Base-by-base conservation (phyloP, 1,140 invertebrate species). In the Eubasilissa regina region DNA sequence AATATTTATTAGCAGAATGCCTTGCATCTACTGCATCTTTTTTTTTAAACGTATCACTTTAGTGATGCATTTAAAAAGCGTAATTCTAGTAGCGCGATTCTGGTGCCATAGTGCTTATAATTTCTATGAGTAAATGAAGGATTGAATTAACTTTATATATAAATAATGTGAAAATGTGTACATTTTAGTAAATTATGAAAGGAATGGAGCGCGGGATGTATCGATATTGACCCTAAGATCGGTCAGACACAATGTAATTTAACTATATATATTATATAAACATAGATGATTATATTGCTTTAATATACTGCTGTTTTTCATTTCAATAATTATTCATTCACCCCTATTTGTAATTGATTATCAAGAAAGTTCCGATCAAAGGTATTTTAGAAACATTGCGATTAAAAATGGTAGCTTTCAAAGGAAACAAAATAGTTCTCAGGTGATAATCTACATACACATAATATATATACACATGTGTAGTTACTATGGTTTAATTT, bases 221-320 rank as follows among this genome's bases (percentile, higher is more conserved):
- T n/a, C 35, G 43, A 12, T 70, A 19, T 15, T 13, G 17, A 55
- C 21, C 17, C 15, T 35, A 21, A 35, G 45, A n/a, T 13, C 13
- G 70, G 51, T 73, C 51, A 12, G 43, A 53, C 51, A 35, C 51
- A 73, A 73, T 55, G 70, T 53, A 51, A 73, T 56, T 48, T 44
- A 47, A 66, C 25, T 48, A 64, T 66, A 48, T 47, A 77, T 77
- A 66, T 48, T 77, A 66, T 58, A 66, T 66, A 75, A 77, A 77
- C 47, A 77, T 77, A 77, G 58, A 66, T 77, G 58, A 77, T 77
- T 77, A 77, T 66, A 77, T 77, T 56, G 75, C 75, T 77, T 77
- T 77, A 77, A 77, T 77, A 77, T 77, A 77, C 17, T 13, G 12
- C 44, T n/a, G 58, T 64, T 77, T 66, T 77, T 77, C 51, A 66